Base-by-base conservation (phyloP, 2,113 vertebrate species). In the Perca flavescens region DNA sequence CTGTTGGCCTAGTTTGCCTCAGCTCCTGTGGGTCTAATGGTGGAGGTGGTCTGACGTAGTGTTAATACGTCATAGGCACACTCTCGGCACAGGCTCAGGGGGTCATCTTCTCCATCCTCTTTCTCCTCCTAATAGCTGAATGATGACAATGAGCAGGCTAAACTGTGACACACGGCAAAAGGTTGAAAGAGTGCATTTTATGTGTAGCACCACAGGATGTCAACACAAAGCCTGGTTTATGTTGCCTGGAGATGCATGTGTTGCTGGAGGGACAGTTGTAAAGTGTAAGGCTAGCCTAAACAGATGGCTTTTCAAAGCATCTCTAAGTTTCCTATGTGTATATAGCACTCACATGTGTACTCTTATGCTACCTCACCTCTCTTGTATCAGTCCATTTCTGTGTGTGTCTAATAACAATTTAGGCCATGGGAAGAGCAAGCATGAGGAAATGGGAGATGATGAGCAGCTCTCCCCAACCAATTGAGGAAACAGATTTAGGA, bases 401-500 rank as follows among this genome's bases (percentile, higher is more conserved):
- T 70, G 68, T 84, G 64, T 52, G 46, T 80, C 47, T 60, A 58
- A 60, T 65, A 58, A 74, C 21, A 16, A 68, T 72, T 64, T 57
- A 75, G 58, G 49, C 77, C 77, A 71, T 54, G 61, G 34, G 79
- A 80, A 56, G 13, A 77, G 60, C 50, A 65, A 76, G 56, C 75
- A 82, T 68, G 31, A 80, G 80, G 60, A 75, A 68, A 82, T 87
- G 58, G 76, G 70, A 76, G 78, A 90, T 82, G 80, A 87, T 88
- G 82, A 78, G 57, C 76, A 87, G 68, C 60, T 46, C 65, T 80
- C 14, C 50, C 17, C 19, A n/a, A 57, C 73, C 69, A 79, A 79
- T 74, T 82, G 78, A 87, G 67, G 79, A 80, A 89, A 74, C 80
- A 80, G 74, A 82, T 89, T 91, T 86, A 86, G 61, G 25, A 57